Evolutionary conservation across 2,797 vertebrate species (phyloP).

Genomic region (Crenuchus spilurus): DNA sequence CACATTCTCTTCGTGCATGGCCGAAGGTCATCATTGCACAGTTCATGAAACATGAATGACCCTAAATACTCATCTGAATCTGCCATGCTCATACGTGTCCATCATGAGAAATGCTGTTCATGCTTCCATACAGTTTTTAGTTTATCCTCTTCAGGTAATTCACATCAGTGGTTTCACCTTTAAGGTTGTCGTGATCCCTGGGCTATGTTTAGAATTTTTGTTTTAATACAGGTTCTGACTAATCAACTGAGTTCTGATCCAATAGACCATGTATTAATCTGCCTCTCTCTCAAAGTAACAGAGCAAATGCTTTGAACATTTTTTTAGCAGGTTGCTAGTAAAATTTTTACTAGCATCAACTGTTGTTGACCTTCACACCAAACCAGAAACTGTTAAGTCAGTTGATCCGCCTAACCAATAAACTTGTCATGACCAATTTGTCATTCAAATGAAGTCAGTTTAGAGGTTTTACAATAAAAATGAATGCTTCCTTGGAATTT

Average conservation of each 20-base stretch:
- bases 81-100: not conserved
- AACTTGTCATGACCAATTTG: not conserved
- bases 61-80: no score
- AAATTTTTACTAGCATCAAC: not conserved
- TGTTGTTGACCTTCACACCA: not conserved
- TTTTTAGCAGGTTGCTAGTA: no score
- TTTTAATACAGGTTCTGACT: no score
- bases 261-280: no score
- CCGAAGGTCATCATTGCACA: conserved; percentile 54
- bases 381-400: not conserved
- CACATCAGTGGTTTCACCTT: no score
- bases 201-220: no score
- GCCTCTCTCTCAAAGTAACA: not conserved
- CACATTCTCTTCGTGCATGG: conserved; percentile 29
- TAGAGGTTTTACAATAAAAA: not conserved
- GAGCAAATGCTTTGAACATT: not conserved
- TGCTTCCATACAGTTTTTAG: no score
- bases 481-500: not conserved
- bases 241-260: no score
- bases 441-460: not conserved
- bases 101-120: no score
- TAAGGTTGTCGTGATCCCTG: no score
- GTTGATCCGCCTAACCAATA: not conserved
- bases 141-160: no score
- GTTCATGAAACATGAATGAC: not conserved